Base-by-base conservation (phyloP, 2,113 vertebrate genomes). In the Campylorhamphus procurvoides region DNA sequence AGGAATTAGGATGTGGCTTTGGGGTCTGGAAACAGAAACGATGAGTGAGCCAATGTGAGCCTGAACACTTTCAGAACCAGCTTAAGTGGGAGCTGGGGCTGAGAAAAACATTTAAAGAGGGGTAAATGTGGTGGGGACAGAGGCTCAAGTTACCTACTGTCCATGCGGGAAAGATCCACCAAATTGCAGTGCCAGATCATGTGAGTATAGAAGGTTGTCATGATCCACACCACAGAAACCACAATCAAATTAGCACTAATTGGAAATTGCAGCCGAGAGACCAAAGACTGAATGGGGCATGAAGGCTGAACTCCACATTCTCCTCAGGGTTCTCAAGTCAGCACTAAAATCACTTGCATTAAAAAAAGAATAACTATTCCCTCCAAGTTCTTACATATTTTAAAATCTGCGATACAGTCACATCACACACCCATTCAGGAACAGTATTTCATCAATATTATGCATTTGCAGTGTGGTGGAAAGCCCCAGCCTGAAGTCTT, bases 241-340 rank as follows among this genome's bases (percentile, higher is more conserved):
- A 89, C 92, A 94, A 92, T 87, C 92, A 92, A 84, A 93, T 95
- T 79, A 86, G 14, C 73, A 50, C 58, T 93, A 92, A 97, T 87
- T 97, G 92, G 58, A 90, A 92, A 94, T 68, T 46, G 29, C 58
- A 92, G 92, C 88, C 58, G 31, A 53, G 85, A 95, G 93, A 92
- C 75, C 33, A 27, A 94, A 86, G 88, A 72, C 73, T 90, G 96
- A 95, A 95, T 82, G 76, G 94, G 79, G 85, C 93, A 90, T 89
- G 93, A 92, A 96, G 83, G 42, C 25, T 90, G 83, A 92, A 52
- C 44, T 87, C 53, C 40, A 59, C 2, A 1, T 75, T 75, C 40
- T 95, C 79, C 79, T 92, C 73, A 33, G 85, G 19, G 64, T 33
- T 95, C 90, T 90, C 83, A 78, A 87, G 90, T 68, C 90, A 89